These are phyloP conservation scores for Cydia splendana DNA, from an alignment of 1,140 invertebrate species.

Conservation along the genomic window DNA sequence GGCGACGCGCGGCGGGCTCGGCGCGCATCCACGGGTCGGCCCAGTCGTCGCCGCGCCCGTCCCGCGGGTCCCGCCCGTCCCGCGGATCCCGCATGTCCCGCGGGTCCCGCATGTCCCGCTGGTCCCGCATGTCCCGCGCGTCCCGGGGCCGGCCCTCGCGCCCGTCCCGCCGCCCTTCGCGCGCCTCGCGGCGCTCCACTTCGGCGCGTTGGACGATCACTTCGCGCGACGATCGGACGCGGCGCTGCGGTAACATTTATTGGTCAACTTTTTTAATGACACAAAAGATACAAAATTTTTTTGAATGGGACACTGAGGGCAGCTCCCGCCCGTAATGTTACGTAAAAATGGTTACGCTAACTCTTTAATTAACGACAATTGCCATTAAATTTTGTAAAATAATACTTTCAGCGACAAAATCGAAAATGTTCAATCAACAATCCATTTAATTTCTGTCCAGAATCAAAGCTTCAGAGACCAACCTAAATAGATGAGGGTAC, in stretches of 20 bases:
- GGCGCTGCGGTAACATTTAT: constrained; percentile 67
- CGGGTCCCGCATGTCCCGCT: constrained; percentile 76
- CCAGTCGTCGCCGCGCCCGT: constrained; percentile 90
- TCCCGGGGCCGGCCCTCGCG: constrained; percentile 50
- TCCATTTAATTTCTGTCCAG: no score
- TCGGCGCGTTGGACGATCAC: constrained; percentile 87
- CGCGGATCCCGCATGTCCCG: constrained; percentile 74
- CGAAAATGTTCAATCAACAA: no score
- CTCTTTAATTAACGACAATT: no score
- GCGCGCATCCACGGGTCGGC: constrained; percentile 94
- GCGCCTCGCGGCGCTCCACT: constrained; percentile 71
- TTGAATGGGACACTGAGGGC: no score
- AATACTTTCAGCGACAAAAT: no score
- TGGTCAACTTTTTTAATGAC: background rate
- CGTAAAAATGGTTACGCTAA: no score
- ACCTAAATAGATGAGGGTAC: no score
- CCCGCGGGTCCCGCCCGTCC: constrained; percentile 86
- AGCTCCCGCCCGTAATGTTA: no score
- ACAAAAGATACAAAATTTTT: no score
- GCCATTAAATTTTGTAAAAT: no score
- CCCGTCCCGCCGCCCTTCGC: constrained; percentile 48
- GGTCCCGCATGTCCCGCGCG: constrained; percentile 85
- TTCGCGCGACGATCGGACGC: constrained; percentile 85
- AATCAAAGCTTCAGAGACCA: no score
- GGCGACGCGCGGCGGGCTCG: constrained; percentile 66